phyloP scores from a whole-genome alignment of 2,888 invertebrate species.

The Marasmarcha lunaedactyla region DNA sequence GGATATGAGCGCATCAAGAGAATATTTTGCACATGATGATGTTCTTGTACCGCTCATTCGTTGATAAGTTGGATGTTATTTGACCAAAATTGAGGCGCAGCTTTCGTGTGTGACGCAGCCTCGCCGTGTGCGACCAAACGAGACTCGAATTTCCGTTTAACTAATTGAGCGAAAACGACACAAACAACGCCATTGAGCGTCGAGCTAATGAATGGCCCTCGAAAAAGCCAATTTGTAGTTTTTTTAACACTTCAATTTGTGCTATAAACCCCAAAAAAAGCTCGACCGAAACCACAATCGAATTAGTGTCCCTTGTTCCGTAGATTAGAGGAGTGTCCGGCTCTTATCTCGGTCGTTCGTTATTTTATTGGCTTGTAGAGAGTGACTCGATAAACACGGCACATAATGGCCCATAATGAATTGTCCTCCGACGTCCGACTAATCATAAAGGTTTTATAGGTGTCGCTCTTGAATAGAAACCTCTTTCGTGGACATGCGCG shows the following conservation, averaged over 20 bases:
- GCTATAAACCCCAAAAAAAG: conserved; percentile 65
- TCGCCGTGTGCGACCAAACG: conserved; percentile 32
- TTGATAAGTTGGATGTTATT: too few species aligned
- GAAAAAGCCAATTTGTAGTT: conserved; percentile 68
- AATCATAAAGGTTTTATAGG: conserved; percentile 68
- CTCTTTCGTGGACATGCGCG: conserved; percentile 34
- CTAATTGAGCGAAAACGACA: conserved; percentile 69
- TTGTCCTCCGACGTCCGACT: conserved; percentile 63
- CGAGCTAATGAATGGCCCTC: conserved; percentile 63
- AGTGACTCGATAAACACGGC: conserved; percentile 68
- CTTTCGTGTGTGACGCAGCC: too few species aligned
- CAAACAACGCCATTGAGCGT: conserved; percentile 57
- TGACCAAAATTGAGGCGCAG: too few species aligned
- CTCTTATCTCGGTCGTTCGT: conserved; percentile 68
- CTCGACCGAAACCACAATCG: conserved; percentile 68
- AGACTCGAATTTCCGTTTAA: conserved; percentile 57
- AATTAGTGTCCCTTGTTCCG: conserved; percentile 71
- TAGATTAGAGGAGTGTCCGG: conserved; percentile 68
- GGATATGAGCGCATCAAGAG: too few species aligned
- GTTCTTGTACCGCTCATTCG: too few species aligned
- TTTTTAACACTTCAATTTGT: conserved; percentile 69
- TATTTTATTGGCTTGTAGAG: conserved; percentile 70
- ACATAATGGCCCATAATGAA: conserved; percentile 69
- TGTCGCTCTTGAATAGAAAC: conserved; percentile 44
- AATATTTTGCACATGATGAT: too few species aligned